Conservation (phyloP, 2,113 vertebrate genomes). For the Pedionomus torquatus region DNA sequence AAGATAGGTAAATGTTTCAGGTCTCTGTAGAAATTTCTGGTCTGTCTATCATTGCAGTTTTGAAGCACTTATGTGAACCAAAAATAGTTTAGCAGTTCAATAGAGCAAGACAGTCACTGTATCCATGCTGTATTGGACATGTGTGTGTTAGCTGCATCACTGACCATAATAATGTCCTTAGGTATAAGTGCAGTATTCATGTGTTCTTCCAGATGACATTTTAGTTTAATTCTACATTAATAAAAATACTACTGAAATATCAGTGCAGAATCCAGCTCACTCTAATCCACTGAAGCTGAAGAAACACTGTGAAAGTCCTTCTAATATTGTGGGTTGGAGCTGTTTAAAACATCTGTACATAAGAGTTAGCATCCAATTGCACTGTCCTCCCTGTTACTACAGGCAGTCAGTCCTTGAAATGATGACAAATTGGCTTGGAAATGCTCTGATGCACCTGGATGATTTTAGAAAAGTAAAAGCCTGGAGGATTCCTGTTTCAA, state of each 20-base stretch:
- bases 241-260: background rate
- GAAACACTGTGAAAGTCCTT: background rate
- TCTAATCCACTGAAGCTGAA: background rate
- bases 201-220: constrained; percentile 27
- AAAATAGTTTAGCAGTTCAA: constrained; percentile 53
- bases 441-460: constrained; percentile 21
- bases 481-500: background rate
- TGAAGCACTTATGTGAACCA: background rate
- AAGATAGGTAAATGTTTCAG: background rate
- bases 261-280: background rate
- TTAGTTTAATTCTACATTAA: background rate
- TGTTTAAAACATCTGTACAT: background rate
- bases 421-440: constrained; percentile 28
- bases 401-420: background rate
- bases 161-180: constrained; percentile 5
- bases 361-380: background rate
- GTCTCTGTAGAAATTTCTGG: background rate
- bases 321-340: background rate
- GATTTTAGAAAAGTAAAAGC: background rate
- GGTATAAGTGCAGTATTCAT: background rate
- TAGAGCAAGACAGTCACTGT: background rate
- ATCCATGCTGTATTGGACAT: constrained; percentile 13
- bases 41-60: background rate
- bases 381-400: background rate
- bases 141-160: constrained; percentile 38